These are phyloP conservation scores for Eulimnadia texana DNA, from an alignment of 1,140 invertebrate species.

Conservation along the genomic window DNA sequence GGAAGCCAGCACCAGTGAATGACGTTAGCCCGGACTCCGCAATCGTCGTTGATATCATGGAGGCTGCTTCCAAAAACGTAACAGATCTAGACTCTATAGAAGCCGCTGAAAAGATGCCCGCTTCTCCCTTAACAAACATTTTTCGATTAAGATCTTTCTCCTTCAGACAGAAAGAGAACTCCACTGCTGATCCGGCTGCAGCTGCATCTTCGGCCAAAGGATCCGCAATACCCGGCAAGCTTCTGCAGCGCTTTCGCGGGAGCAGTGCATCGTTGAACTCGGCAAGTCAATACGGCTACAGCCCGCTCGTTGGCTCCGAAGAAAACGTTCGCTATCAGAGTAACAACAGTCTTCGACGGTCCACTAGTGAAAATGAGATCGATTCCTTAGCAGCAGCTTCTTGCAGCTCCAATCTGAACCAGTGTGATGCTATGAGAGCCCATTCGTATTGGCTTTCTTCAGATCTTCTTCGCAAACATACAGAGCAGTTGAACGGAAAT, in stretches of 20 bases:
- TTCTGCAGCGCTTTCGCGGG: constrained; percentile 14
- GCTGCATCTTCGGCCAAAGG: not conserved
- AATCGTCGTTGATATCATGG: constrained; percentile 17
- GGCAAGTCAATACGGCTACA: constrained; percentile 14
- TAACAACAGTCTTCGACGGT: not conserved
- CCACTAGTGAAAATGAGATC: constrained; percentile 4
- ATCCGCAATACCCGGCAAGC: not conserved
- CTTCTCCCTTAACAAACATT: constrained; percentile 8
- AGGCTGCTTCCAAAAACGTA: constrained; percentile 9
- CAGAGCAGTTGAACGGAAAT: not conserved
- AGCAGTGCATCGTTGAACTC: constrained; percentile 15
- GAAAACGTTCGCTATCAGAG: constrained; percentile 4
- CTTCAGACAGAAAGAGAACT: constrained; percentile 10
- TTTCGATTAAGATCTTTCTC: constrained; percentile 16
- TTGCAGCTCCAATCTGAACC: constrained; percentile 3
- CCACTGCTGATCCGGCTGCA: not conserved
- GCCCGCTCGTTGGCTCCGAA: constrained; percentile 14
- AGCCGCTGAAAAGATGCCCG: not conserved
- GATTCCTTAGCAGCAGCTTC: constrained; percentile 9
- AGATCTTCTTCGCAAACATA: constrained; percentile 12
- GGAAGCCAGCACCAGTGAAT: not conserved
- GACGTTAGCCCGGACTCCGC: constrained; percentile 20
- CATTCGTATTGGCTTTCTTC: constrained; percentile 10
- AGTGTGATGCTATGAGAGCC: not conserved
- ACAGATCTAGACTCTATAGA: not conserved